Evolutionary conservation across 1,140 invertebrate species (phyloP), one percentile per base, ranked within the genome.

Genomic region (Orussus abietinus): DNA sequence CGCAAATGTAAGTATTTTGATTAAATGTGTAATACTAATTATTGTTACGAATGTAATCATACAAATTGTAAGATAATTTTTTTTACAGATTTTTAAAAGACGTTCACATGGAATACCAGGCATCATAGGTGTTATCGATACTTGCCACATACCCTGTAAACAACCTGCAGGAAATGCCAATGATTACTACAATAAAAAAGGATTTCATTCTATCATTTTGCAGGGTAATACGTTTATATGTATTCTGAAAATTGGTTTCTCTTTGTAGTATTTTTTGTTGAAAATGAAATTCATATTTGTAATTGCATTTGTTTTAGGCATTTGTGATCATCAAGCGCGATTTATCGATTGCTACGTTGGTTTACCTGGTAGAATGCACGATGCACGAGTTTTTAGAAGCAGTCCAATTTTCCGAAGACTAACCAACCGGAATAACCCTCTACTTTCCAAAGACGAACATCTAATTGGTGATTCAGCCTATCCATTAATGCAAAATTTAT

Each of bases 401-500:
- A 53, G 45, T 9, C 29, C 46, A 19, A 11, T 58, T 32, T 47
- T 3, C 9, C 19, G 20, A 42, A 17, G 15, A 33, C 6, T 59
- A 29, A 49, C 39, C 49, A 48, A 51, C 58, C 45, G 44, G 36
- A 28, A 18, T 19, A 47, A 37, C 34, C 47, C 36, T 19, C 38
- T 47, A 46, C 13, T 42, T 10, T 18, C 19, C 21, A 18, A 29
- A 6, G 17, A 38, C 14, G 5, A 19, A 30, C 35, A 38, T 47
- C 21, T 59, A 20, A 15, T 59, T 11, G 47, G 50, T 11, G 50
- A 58, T 36, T 57, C 45, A 37, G 57, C 35, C 13, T 59, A 55
- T 41, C 46, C 49, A 6, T 39, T 45, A 10, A n/a, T 36, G 9
- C 3, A 17, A 1, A 39, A 49, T 36, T 4, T 55, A 9, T 13